phyloP scores from a whole-genome alignment of 2,888 invertebrate genomes.

The Augochlorella aurata region DNA sequence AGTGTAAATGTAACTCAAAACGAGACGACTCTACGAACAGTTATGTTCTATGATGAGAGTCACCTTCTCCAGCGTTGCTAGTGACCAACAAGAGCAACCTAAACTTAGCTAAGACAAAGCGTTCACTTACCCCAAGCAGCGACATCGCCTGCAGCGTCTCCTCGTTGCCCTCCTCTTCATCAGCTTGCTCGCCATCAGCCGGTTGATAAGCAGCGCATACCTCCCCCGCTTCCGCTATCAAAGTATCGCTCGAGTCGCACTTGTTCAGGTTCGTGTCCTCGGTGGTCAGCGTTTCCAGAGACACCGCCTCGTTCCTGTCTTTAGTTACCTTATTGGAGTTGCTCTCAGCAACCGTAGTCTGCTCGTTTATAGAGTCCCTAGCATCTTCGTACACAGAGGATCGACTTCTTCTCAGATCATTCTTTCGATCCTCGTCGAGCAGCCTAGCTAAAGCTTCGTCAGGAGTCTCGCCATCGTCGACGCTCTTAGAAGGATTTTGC shows the following conservation, averaged over 20 bases:
- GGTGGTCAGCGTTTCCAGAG: constrained; percentile 63
- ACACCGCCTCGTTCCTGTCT: constrained; percentile 48
- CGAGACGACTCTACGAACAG: too few relatives aligned
- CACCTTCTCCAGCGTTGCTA: too few relatives aligned
- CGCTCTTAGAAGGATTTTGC: constrained; percentile 4
- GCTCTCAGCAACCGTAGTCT: not conserved
- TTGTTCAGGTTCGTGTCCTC: constrained; percentile 72
- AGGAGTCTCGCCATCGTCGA: not conserved
- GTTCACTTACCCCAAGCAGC: constrained; percentile 64
- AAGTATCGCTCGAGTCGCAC: constrained; percentile 77
- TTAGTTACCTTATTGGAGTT: constrained; percentile 8
- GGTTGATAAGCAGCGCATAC: constrained; percentile 9
- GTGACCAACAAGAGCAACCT: too few relatives aligned
- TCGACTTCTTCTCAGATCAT: constrained; percentile 60
- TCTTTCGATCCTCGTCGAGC: constrained; percentile 42
- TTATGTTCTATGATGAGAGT: too few relatives aligned
- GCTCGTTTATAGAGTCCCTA: constrained; percentile 59
- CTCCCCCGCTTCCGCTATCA: constrained; percentile 75
- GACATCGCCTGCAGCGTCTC: constrained; percentile 34
- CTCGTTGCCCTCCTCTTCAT: constrained; percentile 13
- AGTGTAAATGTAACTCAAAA: too few relatives aligned
- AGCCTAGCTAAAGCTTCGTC: constrained; percentile 50
- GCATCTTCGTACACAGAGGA: constrained; percentile 73
- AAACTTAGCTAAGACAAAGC: not conserved
- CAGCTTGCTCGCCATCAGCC: constrained; percentile 7